Evolutionary conservation across 2,888 invertebrate species (phyloP), one percentile per base, ranked within the genome.

Genomic region (Nomada hirtipes): DNA sequence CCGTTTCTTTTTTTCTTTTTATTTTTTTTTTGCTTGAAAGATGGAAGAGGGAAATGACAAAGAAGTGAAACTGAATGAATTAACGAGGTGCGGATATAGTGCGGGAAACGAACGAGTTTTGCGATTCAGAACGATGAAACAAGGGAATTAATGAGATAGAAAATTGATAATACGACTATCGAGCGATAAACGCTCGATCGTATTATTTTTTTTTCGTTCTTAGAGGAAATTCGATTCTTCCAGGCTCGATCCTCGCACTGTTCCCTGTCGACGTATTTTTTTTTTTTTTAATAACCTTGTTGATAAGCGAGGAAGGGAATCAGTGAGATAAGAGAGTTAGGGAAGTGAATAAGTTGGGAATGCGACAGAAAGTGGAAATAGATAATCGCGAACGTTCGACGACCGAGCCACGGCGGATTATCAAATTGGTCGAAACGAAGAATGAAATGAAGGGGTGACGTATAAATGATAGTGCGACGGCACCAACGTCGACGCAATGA

Each of bases 341-440:
- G 36, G 36, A 36, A 36, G 7, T 36, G 36, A 36, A 36, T 7
- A 36, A 36, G 36, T 36, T 36, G 36, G 36, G 36, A 36, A 36
- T 36, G 53, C 20, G 4, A 26, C 11, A 2, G 47, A 53, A 36
- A n/a, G 15, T 18, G 29, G 52, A 2, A 42, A 2, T n/a, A n/a
- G 11, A 18, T 4, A 18, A n/a, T 80, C 67, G 64, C 65, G 82
- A 79, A 74, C 79, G 64, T 74, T 84, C 79, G 83, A 82, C 79
- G 86, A 86, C 78, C 83, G 89, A 79, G 44, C 57, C 77, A 73
- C 81, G 90, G 86, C 76, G 53, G 69, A 84, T 87, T 85, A n/a
- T 86, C 86, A 80, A 86, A 89, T 90, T 88, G 78, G 81, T 86
- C 83, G 79, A 83, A 61, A 75, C 82, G 82, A 57, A 71, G 80